These are phyloP conservation scores for Rhinogobius similis DNA, from an alignment of 2,113 vertebrate species.

Conservation along the genomic window DNA sequence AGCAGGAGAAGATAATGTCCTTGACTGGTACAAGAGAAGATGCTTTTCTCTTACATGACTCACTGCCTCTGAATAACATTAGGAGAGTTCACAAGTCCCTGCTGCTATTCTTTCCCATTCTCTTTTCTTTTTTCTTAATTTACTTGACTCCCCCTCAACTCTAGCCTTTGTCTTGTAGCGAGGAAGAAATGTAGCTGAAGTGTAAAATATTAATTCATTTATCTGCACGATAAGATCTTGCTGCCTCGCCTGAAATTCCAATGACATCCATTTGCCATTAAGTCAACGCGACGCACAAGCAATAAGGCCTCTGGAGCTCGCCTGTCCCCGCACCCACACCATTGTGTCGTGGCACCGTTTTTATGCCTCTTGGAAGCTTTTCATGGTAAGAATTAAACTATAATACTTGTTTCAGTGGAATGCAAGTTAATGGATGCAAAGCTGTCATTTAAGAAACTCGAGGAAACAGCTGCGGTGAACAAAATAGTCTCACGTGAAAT, in stretches of 20 bases:
- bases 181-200: slow-evolving; percentile 66
- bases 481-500: slow-evolving; percentile 71
- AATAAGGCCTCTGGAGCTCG: slow-evolving; percentile 66
- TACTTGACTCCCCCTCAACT: slow-evolving; percentile 69
- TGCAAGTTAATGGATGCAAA: slow-evolving; percentile 72
- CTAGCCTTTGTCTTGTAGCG: slow-evolving; percentile 56
- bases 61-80: slow-evolving; percentile 80
- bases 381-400: slow-evolving; percentile 79
- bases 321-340: slow-evolving; percentile 53
- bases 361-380: slow-evolving; percentile 75
- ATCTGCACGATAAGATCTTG: slow-evolving; percentile 78
- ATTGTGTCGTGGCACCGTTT: slow-evolving; percentile 47
- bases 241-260: slow-evolving; percentile 75
- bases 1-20: slow-evolving; percentile 79
- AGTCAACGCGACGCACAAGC: slow-evolving; percentile 70
- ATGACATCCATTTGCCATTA: slow-evolving; percentile 79
- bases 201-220: slow-evolving; percentile 83
- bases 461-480: slow-evolving; percentile 65
- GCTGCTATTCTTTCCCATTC: slow-evolving; percentile 58
- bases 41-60: slow-evolving; percentile 78
- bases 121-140: slow-evolving; percentile 72
- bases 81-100: slow-evolving; percentile 70
- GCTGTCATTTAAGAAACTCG: slow-evolving; percentile 71
- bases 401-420: slow-evolving; percentile 76
- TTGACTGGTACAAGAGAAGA: slow-evolving; percentile 80